These are phyloP conservation scores for Oreonectes daqikongensis DNA, from an alignment of 2,797 vertebrate genomes.

Conservation along the genomic window DNA sequence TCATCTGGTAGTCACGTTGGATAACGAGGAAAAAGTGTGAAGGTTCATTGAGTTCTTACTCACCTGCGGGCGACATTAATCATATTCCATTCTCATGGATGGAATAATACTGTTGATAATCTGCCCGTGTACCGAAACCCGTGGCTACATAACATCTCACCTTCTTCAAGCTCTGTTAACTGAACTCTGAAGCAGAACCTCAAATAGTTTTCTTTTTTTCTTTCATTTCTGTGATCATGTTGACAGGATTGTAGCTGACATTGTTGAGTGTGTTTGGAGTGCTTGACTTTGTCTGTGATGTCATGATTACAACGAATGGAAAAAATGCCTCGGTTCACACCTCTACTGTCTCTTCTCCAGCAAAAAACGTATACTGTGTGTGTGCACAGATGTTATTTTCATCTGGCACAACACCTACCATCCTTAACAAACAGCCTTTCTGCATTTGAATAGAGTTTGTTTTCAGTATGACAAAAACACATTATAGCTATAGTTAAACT, in stretches of 20 bases:
- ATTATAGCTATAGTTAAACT: no score
- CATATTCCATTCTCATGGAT: conserved; percentile 37
- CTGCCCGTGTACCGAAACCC: conserved; percentile 27
- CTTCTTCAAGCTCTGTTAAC: conserved; percentile 43
- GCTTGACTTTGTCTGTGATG: conserved; percentile 17
- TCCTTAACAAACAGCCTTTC: neutral
- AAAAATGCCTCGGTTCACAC: conserved; percentile 11
- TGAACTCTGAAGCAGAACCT: conserved; percentile 45
- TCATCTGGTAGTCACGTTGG: conserved; percentile 32
- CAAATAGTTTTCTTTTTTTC: conserved; percentile 3
- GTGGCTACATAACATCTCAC: conserved; percentile 27
- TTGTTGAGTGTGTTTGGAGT: conserved; percentile 35
- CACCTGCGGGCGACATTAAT: conserved; percentile 46
- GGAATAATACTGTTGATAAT: conserved; percentile 25
- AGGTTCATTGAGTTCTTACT: conserved; percentile 37
- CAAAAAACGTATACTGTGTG: neutral
- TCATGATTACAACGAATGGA: conserved; percentile 19
- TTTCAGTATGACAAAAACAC: neutral
- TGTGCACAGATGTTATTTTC: neutral
- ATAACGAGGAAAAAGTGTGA: conserved; percentile 39
- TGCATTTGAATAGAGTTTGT: neutral
- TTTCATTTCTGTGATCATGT: conserved; percentile 28
- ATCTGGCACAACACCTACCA: neutral
- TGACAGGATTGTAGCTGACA: no score
- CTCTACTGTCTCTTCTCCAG: conserved; percentile 21